These are phyloP conservation scores for Ciconia boyciana DNA, from an alignment of 2,113 vertebrate genomes.

Conservation along the genomic window DNA sequence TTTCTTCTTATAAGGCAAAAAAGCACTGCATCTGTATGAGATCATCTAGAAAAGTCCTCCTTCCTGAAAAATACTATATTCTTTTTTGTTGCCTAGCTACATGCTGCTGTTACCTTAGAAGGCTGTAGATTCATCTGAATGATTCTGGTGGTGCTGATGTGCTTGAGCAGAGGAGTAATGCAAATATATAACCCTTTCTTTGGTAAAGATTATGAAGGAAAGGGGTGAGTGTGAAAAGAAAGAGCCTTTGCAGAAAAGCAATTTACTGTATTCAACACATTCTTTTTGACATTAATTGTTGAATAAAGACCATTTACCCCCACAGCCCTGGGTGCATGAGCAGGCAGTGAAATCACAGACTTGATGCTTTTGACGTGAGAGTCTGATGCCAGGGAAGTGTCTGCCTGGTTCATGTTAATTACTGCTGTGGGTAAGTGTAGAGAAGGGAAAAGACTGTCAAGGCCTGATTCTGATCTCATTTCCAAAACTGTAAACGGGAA, in stretches of 20 bases:
- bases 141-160: not conserved
- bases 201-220: not conserved
- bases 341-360: conserved; percentile 8
- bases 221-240: not conserved
- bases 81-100: conserved; percentile 62
- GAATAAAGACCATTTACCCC: not conserved
- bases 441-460: not conserved
- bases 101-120: conserved; percentile 60
- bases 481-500: not conserved
- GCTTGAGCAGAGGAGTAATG: conserved; percentile 1
- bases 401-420: not conserved
- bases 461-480: not conserved
- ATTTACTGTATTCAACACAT: not conserved
- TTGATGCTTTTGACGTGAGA: not conserved
- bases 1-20: conserved; percentile 63
- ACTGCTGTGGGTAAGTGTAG: not conserved
- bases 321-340: not conserved
- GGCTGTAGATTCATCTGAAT: conserved; percentile 38
- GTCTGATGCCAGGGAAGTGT: not conserved
- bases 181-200: not conserved
- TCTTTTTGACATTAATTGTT: not conserved
- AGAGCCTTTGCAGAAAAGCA: not conserved
- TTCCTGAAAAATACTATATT: conserved; percentile 51
- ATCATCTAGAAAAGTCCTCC: conserved; percentile 42
- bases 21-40: conserved; percentile 24